Conservation (phyloP, 2,888 invertebrate species). For the Diabrotica balteata region DNA sequence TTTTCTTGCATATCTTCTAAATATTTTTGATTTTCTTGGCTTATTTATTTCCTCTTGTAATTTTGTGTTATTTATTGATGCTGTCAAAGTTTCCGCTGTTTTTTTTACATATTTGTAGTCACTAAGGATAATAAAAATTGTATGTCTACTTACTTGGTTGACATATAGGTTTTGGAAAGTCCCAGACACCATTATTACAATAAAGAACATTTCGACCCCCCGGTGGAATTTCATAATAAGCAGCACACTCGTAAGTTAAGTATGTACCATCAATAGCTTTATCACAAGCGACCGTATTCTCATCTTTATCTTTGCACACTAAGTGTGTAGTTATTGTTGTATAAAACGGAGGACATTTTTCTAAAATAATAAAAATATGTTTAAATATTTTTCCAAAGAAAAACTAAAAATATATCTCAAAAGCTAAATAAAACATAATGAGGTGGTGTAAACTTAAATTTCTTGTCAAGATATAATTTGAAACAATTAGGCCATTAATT, state of each 20-base stretch:
- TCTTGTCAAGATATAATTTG: too few species aligned
- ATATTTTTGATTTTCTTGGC: too few species aligned
- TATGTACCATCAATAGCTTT: slow-evolving; percentile 36
- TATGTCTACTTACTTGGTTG: slow-evolving; percentile 30
- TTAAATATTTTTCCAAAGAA: not conserved
- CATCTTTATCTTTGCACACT: slow-evolving; percentile 31
- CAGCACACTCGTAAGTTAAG: slow-evolving; percentile 32
- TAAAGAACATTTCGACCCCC: slow-evolving; percentile 30
- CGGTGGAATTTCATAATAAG: slow-evolving; percentile 34
- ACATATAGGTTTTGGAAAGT: slow-evolving; percentile 36
- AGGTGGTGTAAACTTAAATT: too few species aligned
- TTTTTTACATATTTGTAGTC: too few species aligned
- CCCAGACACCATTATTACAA: slow-evolving; percentile 32
- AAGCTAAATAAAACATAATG: too few species aligned
- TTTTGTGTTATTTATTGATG: too few species aligned
- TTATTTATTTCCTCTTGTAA: too few species aligned
- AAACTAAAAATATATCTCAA: too few species aligned
- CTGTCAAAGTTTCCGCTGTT: too few species aligned
- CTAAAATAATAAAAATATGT: slow-evolving; percentile 4
- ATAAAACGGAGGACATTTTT: slow-evolving; percentile 30
- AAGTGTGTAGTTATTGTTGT: slow-evolving; percentile 31
- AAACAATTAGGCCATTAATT: too few species aligned
- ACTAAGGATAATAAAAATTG: too few species aligned
- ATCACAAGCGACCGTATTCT: slow-evolving; percentile 26
- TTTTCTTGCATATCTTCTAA: too few species aligned